Base-by-base conservation (phyloP, 2,113 vertebrate species). In the Sylvietta virens region DNA sequence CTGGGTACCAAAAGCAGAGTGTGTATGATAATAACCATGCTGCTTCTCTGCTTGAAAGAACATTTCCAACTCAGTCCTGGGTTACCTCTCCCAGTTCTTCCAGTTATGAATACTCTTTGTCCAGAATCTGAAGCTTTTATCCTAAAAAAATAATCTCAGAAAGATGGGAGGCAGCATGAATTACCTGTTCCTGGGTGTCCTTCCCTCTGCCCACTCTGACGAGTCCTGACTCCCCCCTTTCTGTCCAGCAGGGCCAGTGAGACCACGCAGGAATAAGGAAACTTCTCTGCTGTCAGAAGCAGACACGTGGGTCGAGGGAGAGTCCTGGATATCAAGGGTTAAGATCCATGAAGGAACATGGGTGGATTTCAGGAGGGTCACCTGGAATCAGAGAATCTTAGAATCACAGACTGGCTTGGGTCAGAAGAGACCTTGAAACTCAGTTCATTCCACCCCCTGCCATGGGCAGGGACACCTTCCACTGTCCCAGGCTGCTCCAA, bases 401-500 rank as follows among this genome's bases (percentile, higher is more conserved):
- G 33, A 65, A 45, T 45, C 13, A 5, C 39, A 40, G 17, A 21
- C 0, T 27, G 6, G 5, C 40, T 76, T 47, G 40, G 53, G 30
- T 39, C 21, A 26, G n/a, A 26, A 74, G 7, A 5, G 13, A 67
- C 33, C 13, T 67, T n/a, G 35, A 81, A 67, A 3, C 9, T 51
- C 53, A 39, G 21, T 28, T 30, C 6, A 14, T 60, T 12, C 23
- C 23, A 37, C 1, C 23, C 19, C 24, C 11, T 67, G 53, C n/a
- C 33, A 39, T 15, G 15, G 17, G 22, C 60, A 81, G 69, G 33
- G 69, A 8, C 60, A 81, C 10, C 8, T 61, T 31, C n/a, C n/a
- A 53, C 24, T 3, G 0, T 11, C 6, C 28, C 24, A 45, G 33
- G 24, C 0, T 40, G 24, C 45, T 53, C n/a, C 24, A 53, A 53